Evolutionary conservation across 2,888 invertebrate genomes (phyloP).

Genomic region (Monoplex corrugatus): DNA sequence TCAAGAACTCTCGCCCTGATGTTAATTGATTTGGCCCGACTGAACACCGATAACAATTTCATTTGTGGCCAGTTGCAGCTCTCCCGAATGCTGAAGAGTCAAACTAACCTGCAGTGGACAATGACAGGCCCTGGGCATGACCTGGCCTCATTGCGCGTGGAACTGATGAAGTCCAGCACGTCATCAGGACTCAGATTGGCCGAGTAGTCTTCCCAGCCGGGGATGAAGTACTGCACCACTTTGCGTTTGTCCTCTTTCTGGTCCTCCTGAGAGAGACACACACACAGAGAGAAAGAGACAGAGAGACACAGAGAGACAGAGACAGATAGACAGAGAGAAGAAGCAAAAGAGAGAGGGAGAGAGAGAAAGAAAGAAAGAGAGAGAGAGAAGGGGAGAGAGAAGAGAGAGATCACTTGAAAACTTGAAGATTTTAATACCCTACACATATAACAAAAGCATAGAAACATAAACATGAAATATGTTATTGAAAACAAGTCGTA

Average conservation of each 20-base stretch:
- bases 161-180: conserved; percentile 69
- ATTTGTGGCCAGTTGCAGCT: too few relatives aligned
- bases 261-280: neutral
- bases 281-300: neutral
- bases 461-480: neutral
- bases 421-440: too few relatives aligned
- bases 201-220: conserved; percentile 73
- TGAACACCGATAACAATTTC: too few relatives aligned
- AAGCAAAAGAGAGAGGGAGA: neutral
- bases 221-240: conserved; percentile 73
- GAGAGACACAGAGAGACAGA: neutral
- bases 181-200: conserved; percentile 70
- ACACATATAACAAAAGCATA: neutral
- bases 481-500: too few relatives aligned
- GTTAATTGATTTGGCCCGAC: too few relatives aligned
- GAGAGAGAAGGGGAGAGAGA: too few relatives aligned
- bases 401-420: too few relatives aligned
- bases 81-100: neutral
- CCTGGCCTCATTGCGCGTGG: conserved; percentile 66
- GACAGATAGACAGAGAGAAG: neutral
- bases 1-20: too few relatives aligned
- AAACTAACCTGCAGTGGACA: conserved; percentile 75
- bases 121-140: conserved; percentile 67
- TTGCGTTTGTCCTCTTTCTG: conserved; percentile 52
- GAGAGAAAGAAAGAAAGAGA: neutral